These are phyloP conservation scores for Zaprionus kolodkinae DNA, from an alignment of 1,140 invertebrate genomes.

Conservation along the genomic window DNA sequence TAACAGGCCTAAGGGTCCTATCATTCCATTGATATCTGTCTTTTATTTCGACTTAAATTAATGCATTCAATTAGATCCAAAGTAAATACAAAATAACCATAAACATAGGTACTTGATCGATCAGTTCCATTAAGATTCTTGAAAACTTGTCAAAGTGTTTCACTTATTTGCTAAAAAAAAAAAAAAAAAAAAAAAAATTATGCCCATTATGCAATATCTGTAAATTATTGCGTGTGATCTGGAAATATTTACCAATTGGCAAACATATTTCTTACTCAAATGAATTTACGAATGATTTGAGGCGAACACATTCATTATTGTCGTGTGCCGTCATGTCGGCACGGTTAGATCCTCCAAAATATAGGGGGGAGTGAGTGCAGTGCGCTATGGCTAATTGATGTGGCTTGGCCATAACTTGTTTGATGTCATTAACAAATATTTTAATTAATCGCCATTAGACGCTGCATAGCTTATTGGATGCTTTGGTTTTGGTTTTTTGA, in stretches of 20 bases:
- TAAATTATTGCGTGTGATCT: constrained; percentile 18
- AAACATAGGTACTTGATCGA: constrained; percentile 6
- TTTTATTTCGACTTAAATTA: not conserved
- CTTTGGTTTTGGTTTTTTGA: not conserved
- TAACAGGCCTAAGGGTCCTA: no score
- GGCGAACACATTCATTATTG: constrained; percentile 15
- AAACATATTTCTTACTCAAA: constrained; percentile 3
- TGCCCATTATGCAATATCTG: constrained; percentile 7
- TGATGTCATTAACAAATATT: constrained; percentile 71
- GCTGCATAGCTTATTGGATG: constrained; percentile 46
- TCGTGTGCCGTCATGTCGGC: constrained; percentile 19
- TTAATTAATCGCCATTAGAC: constrained; percentile 75
- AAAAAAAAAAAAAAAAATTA: not conserved
- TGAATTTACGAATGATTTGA: constrained; percentile 3
- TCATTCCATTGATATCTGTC: not conserved
- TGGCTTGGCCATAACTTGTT: constrained; percentile 43
- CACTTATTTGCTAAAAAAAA: constrained; percentile 6
- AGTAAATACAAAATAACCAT: not conserved
- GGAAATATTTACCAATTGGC: constrained; percentile 4
- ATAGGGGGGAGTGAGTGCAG: not conserved
- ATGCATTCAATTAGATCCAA: not conserved
- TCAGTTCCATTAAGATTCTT: constrained; percentile 18
- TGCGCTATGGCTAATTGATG: constrained; percentile 32
- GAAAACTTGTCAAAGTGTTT: constrained; percentile 11
- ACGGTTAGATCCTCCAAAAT: constrained; percentile 18